These are phyloP conservation scores for Neoscelio sp. DNA, from an alignment of 2,888 invertebrate species.

Conservation along the genomic window DNA sequence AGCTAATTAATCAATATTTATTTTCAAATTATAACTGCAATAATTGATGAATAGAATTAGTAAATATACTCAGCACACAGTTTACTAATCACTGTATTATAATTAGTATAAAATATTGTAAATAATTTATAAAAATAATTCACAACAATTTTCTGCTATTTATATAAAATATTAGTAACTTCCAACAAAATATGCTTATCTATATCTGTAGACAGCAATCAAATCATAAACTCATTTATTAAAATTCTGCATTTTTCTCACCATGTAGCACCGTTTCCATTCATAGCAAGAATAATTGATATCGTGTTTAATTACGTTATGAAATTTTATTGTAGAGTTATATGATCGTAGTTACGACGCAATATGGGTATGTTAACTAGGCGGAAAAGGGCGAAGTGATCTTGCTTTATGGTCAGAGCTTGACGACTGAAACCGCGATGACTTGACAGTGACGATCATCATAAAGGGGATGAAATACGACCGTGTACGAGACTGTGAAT, in stretches of 20 bases:
- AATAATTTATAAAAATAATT: no score
- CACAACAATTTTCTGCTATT: no score
- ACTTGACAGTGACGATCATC: slow-evolving; percentile 71
- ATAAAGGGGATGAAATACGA: slow-evolving; percentile 71
- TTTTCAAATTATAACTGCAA: neutral
- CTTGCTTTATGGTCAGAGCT: slow-evolving; percentile 58
- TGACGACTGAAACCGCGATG: slow-evolving; percentile 56
- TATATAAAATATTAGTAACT: no score
- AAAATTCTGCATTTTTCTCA: no score
- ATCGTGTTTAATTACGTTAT: slow-evolving; percentile 17
- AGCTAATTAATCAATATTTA: neutral
- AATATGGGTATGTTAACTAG: slow-evolving; percentile 32
- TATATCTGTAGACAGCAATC: no score
- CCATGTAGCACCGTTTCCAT: no score
- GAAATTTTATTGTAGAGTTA: slow-evolving; percentile 25
- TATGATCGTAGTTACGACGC: slow-evolving; percentile 29
- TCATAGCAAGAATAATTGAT: slow-evolving; percentile 1
- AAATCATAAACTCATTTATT: no score
- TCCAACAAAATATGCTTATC: no score
- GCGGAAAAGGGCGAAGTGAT: slow-evolving; percentile 1
- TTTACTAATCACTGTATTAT: no score
- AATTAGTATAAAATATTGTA: no score
- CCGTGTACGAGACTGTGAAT: slow-evolving; percentile 15
- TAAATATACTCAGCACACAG: no score
- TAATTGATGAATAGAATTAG: neutral